Percentiles rank a stretch among this genome's conserved stretches.
Conservation (phyloP, 2,113 vertebrate species). For the Girardinichthys multiradiatus region DNA sequence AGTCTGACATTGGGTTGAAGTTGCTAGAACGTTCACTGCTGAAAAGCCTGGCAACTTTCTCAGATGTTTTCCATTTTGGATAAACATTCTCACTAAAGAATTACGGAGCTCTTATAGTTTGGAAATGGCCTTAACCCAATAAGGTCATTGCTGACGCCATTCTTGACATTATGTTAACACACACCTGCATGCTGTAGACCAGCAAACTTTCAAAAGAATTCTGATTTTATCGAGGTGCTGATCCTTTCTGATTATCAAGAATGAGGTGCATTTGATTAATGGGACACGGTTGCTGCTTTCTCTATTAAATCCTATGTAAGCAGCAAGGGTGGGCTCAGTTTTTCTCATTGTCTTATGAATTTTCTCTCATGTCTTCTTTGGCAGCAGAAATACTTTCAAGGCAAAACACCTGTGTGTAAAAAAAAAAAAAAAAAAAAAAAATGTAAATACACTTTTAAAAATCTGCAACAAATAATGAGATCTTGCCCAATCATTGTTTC, state of each 20-base stretch:
- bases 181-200: background rate
- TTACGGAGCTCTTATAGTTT: too few species aligned
- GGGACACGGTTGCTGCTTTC: background rate
- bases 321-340: too few species aligned
- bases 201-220: too few species aligned
- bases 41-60: background rate
- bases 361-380: background rate
- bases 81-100: too few species aligned
- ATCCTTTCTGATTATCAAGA: too few species aligned
- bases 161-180: background rate
- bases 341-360: too few species aligned
- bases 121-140: background rate
- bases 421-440: too few species aligned
- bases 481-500: conserved; percentile 62
- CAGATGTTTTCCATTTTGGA: background rate
- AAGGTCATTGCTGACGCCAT: background rate
- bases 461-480: background rate
- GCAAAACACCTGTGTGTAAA: background rate
- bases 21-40: too few species aligned
- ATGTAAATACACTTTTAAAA: background rate
- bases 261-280: background rate
- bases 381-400: background rate
- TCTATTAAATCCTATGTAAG: too few species aligned
- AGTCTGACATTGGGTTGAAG: too few species aligned
- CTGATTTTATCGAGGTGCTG: too few species aligned